A percentile compares a stretch with the other conserved stretches of the same genome.
Conservation (phyloP, 1,140 invertebrate species). For the Bombus sibiricus region DNA sequence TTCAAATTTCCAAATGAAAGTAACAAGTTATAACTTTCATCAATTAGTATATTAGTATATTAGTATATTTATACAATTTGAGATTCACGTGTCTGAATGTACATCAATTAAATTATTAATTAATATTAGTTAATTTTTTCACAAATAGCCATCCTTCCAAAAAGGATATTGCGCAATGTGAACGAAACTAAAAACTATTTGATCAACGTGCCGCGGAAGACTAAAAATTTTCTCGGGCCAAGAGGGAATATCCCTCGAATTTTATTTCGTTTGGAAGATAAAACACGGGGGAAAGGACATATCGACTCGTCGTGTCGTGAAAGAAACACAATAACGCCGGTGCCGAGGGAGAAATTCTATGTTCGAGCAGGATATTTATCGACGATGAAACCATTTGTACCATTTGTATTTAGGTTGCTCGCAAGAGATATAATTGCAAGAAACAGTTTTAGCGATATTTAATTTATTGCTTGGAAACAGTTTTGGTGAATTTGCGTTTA, state of each 20-base stretch:
- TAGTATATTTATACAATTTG: too few species aligned
- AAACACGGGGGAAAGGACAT: not conserved
- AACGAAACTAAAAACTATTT: not conserved
- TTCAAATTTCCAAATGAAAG: not conserved
- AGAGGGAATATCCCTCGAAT: constrained; percentile 23
- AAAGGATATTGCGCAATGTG: not conserved
- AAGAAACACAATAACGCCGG: constrained; percentile 38
- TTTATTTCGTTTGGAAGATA: constrained; percentile 40
- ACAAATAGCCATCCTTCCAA: not conserved
- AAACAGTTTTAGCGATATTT: not conserved
- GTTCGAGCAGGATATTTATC: constrained; percentile 39
- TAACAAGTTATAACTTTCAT: too few species aligned
- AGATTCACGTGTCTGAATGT: too few species aligned
- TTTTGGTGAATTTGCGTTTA: not conserved
- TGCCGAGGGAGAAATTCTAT: constrained; percentile 37
- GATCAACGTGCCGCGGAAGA: not conserved
- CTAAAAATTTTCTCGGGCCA: constrained; percentile 8
- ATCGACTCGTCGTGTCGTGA: constrained; percentile 21
- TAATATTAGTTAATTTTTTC: not conserved
- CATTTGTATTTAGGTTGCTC: too few species aligned
- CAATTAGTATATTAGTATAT: too few species aligned
- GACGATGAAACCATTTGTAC: constrained; percentile 27
- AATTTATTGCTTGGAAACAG: not conserved
- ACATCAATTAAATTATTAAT: not conserved
- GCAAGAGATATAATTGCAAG: not conserved